phyloP scores from a whole-genome alignment of 1,140 invertebrate species.

The Bursaphelenchus mucronatus region DNA sequence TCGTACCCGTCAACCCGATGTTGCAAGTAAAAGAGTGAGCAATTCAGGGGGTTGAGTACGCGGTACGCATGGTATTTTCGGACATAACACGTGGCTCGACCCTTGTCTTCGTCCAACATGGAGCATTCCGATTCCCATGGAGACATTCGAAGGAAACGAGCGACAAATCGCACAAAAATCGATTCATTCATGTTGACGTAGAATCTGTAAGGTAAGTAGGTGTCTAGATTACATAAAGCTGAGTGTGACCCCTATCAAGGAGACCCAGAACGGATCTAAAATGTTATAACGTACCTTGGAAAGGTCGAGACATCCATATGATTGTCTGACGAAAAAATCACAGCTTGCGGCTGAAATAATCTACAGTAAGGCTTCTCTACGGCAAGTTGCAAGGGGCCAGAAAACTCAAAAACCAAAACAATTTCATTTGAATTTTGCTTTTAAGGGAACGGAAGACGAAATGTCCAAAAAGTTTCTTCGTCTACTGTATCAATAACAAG shows the following conservation, averaged over 20 bases:
- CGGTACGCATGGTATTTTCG: constrained; percentile 13
- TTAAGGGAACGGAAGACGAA: too few species aligned
- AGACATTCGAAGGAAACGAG: constrained; percentile 1
- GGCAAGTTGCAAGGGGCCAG: too few species aligned
- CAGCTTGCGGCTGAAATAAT: constrained; percentile 8
- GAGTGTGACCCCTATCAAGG: too few species aligned
- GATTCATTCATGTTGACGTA: constrained; percentile 15
- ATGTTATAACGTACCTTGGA: background rate
- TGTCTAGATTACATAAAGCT: background rate
- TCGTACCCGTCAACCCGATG: background rate
- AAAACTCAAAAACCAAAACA: too few species aligned
- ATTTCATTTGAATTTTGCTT: too few species aligned
- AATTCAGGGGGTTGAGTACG: constrained; percentile 15
- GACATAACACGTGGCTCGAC: constrained; percentile 11
- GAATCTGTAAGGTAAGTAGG: background rate
- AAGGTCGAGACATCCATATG: constrained; percentile 10
- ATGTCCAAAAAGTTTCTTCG: too few species aligned
- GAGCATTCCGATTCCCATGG: constrained; percentile 1
- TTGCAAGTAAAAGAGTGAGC: constrained; percentile 11
- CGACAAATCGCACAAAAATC: background rate
- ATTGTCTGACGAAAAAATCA: constrained; percentile 7
- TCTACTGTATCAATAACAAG: too few species aligned
- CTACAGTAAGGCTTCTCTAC: too few species aligned
- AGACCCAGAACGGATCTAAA: background rate
- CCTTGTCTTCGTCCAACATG: constrained; percentile 1